phyloP scores from a whole-genome alignment of 2,888 invertebrate genomes.

The Drosophila nigricruria region DNA sequence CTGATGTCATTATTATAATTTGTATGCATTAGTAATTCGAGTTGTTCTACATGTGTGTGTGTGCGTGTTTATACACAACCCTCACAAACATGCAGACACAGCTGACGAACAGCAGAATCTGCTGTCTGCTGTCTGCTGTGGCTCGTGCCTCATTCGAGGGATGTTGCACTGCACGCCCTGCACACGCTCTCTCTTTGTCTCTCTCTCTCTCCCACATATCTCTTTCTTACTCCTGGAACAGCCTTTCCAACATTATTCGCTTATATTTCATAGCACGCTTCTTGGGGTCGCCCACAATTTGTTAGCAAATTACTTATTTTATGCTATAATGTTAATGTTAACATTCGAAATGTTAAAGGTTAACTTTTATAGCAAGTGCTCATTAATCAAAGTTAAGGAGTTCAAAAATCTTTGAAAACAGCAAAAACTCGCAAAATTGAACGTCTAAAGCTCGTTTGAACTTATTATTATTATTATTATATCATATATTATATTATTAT shows the following conservation, averaged over 20 bases:
- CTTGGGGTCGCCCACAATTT: conserved; percentile 25
- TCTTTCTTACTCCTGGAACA: neutral
- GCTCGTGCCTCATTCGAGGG: conserved; percentile 36
- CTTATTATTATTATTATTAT: no score
- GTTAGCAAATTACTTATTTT: neutral
- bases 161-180: conserved; percentile 31
- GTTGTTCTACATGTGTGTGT: conserved; percentile 34
- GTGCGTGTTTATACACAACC: conserved; percentile 32
- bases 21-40: conserved; percentile 73
- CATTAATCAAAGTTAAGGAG: neutral
- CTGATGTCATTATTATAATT: conserved; percentile 77
- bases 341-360: neutral
- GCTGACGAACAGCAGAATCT: conserved; percentile 34
- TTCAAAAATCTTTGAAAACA: neutral
- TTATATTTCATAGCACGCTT: conserved; percentile 47
- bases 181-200: neutral
- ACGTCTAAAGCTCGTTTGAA: no score
- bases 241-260: conserved; percentile 6
- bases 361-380: neutral
- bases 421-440: neutral
- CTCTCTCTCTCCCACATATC: neutral
- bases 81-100: conserved; percentile 32
- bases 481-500: no score
- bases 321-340: conserved; percentile 15
- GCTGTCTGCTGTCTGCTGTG: conserved; percentile 6